Conservation (phyloP, 2,797 vertebrate genomes). For the Euthynnus affinis region DNA sequence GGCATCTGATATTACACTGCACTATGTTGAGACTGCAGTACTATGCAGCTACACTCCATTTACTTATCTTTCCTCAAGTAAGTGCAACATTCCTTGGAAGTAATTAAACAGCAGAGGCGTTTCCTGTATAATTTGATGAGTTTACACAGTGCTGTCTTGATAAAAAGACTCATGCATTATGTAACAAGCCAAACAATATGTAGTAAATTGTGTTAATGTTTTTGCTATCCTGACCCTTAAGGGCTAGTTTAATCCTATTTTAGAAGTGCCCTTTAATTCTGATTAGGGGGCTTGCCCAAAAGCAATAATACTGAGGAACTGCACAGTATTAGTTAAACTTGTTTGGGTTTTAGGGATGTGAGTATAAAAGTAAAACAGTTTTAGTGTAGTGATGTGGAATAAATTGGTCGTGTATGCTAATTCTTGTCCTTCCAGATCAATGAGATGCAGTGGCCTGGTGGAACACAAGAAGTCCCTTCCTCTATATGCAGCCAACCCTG, state of each 20-base stretch:
- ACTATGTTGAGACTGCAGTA: constrained; percentile 27
- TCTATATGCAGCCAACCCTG: constrained; percentile 97
- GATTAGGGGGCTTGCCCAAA: neutral
- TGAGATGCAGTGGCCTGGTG: constrained; percentile 93
- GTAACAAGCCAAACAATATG: constrained; percentile 36
- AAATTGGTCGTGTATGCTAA: neutral
- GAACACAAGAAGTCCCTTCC: constrained; percentile 86
- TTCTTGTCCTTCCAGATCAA: constrained; percentile 81
- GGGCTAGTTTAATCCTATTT: constrained; percentile 1
- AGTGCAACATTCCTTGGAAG: constrained; percentile 20
- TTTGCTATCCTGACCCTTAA: constrained; percentile 4
- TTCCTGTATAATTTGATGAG: constrained; percentile 23
- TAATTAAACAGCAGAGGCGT: constrained; percentile 48
- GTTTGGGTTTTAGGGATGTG: neutral
- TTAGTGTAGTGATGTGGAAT: neutral
- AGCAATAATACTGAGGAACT: neutral
- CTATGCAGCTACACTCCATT: constrained; percentile 7
- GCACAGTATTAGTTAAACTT: neutral
- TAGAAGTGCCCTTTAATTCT: neutral
- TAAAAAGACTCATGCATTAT: constrained; percentile 56
- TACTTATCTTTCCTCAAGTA: constrained; percentile 11
- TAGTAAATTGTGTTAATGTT: constrained; percentile 18
- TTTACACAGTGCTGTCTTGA: constrained; percentile 32
- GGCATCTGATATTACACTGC: neutral
- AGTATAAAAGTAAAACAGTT: neutral